Evolutionary conservation across 2,797 vertebrate genomes (phyloP), one percentile per base, ranked within the genome.

Genomic region (Tenualosa thibaudeaui): DNA sequence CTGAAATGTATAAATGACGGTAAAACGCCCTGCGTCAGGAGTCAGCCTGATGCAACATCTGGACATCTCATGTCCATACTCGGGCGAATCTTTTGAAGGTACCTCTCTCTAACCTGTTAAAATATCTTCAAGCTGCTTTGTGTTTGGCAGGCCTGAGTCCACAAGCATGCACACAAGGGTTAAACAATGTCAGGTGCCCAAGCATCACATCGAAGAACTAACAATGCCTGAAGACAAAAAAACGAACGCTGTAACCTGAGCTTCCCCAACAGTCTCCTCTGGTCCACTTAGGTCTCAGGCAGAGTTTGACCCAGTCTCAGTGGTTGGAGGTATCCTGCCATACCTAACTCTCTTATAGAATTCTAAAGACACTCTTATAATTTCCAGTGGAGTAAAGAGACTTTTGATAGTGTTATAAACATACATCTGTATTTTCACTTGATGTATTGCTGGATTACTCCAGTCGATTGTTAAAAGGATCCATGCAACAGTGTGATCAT

Each of bases 161-260:
- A 58, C 31, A 46, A 19, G 17, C 40, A 81, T 40, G 22, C 53
- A n/a, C 68, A 40, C 15, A 37, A 22, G 49, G 5, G 53, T 84
- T 84, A 75, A 81, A 54, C 22, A 54, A 24, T 43, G 24, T 58
- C 24, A 54, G 50, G 24, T 81, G 65, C 65, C 68, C 22, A 26
- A n/a, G 24, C 26, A 50, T 81, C 5, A 2, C 26, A 8, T 51
- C 12, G 26, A 54, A 24, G 68, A 68, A 31, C 24, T 22, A 46
- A 31, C 40, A 83, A 62, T 9, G 81, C 49, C 85, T 84, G 15
- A 82, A 83, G 85, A 83, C 71, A 87, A 81, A 87, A 82, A 86
- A 86, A 85, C 81, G 75, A 81, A 60, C 43, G 51, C 68, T 85
- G 83, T 81, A 87, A 88, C 62, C 51, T 58, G 78, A 87, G 81